Evolutionary conservation across 2,797 vertebrate species (phyloP).

Genomic region (Peromyscus attwateri): DNA sequence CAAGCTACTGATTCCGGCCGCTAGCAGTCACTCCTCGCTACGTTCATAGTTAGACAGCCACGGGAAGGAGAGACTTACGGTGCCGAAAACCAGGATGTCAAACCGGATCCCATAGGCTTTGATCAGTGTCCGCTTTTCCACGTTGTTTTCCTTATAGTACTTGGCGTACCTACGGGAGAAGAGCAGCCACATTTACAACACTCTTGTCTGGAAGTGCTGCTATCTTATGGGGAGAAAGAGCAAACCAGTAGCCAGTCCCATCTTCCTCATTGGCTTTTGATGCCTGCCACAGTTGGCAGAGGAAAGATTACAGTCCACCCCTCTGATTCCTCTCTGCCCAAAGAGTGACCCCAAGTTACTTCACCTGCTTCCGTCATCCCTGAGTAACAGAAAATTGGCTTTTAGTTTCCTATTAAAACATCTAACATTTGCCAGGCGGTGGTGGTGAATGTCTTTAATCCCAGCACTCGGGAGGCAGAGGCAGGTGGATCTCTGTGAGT

Average conservation of each 20-base stretch:
- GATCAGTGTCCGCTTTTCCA: slow-evolving; percentile 91
- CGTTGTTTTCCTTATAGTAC: slow-evolving; percentile 87
- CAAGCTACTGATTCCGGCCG: background rate
- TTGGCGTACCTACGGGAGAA: slow-evolving; percentile 89
- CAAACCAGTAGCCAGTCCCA: background rate
- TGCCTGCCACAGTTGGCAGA: background rate
- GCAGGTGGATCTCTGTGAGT: too few relatives aligned
- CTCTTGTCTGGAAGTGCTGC: background rate
- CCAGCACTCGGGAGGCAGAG: too few relatives aligned
- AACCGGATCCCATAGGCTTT: slow-evolving; percentile 94
- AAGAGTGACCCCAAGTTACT: background rate
- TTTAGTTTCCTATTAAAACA: slow-evolving; percentile 24
- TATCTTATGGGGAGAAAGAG: slow-evolving; percentile 32
- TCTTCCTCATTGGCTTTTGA: background rate
- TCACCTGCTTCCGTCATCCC: background rate
- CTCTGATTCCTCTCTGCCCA: background rate
- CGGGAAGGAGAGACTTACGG: slow-evolving; percentile 83
- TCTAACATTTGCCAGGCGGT: too few relatives aligned
- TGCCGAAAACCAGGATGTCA: slow-evolving; percentile 94
- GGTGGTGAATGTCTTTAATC: too few relatives aligned
- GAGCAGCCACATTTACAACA: background rate
- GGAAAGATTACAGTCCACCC: background rate
- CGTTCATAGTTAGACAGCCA: background rate
- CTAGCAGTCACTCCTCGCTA: background rate
- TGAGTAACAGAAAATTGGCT: background rate